Evolutionary conservation across 2,888 invertebrate species (phyloP).

Genomic region (Polydrusus cervinus): DNA sequence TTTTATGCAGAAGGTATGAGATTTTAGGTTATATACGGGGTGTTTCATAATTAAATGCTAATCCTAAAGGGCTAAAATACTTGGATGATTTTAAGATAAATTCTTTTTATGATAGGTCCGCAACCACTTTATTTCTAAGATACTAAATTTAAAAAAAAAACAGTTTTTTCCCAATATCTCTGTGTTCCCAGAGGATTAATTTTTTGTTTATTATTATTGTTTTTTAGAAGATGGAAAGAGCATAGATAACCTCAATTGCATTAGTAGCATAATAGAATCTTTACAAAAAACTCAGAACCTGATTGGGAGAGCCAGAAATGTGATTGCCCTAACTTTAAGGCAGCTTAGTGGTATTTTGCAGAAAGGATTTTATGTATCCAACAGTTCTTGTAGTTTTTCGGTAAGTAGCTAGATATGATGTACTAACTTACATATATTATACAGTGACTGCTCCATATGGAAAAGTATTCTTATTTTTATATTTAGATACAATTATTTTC

Average conservation of each 20-base stretch:
- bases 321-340: constrained; percentile 81
- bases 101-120: too few relatives aligned
- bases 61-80: too few relatives aligned
- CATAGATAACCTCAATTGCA: constrained; percentile 64
- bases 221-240: constrained; percentile 63
- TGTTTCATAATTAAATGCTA: too few relatives aligned
- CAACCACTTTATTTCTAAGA: too few relatives aligned
- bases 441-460: too few relatives aligned
- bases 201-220: constrained; percentile 6
- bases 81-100: too few relatives aligned
- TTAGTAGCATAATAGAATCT: constrained; percentile 75
- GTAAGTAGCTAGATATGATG: constrained; percentile 58
- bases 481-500: too few relatives aligned
- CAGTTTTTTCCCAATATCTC: too few relatives aligned
- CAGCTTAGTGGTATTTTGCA: constrained; percentile 83
- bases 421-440: too few relatives aligned
- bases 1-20: constrained; percentile 79
- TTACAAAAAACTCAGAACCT: constrained; percentile 80
- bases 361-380: constrained; percentile 69
- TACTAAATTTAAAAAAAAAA: too few relatives aligned
- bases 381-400: constrained; percentile 65
- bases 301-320: constrained; percentile 80
- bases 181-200: too few relatives aligned
- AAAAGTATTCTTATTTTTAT: too few relatives aligned
- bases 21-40: constrained; percentile 11